Evolutionary conservation across 2,888 invertebrate genomes (phyloP).

Genomic region (Mesorhabditis sp.): DNA sequence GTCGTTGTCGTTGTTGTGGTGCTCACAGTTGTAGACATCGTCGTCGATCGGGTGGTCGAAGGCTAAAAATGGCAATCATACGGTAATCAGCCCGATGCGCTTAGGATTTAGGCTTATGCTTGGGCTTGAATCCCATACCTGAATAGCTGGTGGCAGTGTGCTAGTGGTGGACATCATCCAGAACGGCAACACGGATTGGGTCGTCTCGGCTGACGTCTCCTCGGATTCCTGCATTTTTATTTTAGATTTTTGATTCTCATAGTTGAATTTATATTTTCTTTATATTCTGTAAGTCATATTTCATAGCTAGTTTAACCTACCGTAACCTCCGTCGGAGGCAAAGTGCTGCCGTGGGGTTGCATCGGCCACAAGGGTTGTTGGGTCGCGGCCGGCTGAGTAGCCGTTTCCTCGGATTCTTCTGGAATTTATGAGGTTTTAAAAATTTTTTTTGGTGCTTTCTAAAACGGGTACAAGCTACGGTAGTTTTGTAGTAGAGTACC

Average conservation of each 20-base stretch:
- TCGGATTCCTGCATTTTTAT: constrained; percentile 3
- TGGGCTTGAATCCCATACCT: constrained; percentile 9
- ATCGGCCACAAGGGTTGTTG: neutral
- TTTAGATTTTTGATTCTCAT: neutral
- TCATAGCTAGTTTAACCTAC: no score
- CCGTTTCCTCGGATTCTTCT: constrained; percentile 5
- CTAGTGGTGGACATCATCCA: constrained; percentile 31
- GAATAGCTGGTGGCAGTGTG: constrained; percentile 11
- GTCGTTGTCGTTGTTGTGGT: constrained; percentile 3
- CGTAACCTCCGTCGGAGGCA: neutral
- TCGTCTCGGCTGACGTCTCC: constrained; percentile 10
- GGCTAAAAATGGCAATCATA: neutral
- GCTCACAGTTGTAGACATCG: neutral
- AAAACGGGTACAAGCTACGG: no score
- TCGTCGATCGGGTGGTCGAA: constrained; percentile 6
- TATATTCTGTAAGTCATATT: no score
- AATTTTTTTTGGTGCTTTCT: neutral
- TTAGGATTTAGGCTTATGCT: neutral
- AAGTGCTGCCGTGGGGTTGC: neutral
- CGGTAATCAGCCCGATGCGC: no score
- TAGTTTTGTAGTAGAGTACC: no score
- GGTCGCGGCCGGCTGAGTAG: neutral
- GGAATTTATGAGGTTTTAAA: neutral
- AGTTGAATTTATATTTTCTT: neutral
- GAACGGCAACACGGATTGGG: constrained; percentile 32